A percentile compares a stretch with the other conserved stretches of the same genome.
Evolutionary conservation across 2,888 invertebrate genomes (phyloP).

Genomic region (Caenorhabditis sulstoni): DNA sequence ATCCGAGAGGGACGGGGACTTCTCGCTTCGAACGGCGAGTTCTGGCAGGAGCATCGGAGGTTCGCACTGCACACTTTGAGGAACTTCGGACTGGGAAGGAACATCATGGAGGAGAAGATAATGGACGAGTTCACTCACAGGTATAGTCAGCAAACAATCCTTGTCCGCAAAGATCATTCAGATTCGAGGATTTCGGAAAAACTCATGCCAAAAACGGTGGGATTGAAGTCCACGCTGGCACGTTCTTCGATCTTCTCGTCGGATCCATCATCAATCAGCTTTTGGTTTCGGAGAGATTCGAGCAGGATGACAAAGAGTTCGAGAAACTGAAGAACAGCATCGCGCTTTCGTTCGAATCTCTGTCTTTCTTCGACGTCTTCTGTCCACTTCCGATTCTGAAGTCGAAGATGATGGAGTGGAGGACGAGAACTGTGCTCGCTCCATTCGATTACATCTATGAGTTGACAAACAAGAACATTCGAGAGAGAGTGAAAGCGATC

Average conservation of each 20-base stretch:
- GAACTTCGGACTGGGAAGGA: slow-evolving; percentile 59
- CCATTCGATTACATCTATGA: slow-evolving; percentile 11
- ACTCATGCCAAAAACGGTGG: slow-evolving; percentile 13
- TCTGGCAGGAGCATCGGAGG: slow-evolving; percentile 57
- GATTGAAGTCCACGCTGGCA: slow-evolving; percentile 6
- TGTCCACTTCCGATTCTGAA: slow-evolving; percentile 36
- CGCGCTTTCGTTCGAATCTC: slow-evolving; percentile 32
- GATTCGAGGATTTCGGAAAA: slow-evolving; percentile 20
- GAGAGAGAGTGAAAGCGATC: slow-evolving; percentile 17
- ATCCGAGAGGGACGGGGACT: slow-evolving; percentile 49
- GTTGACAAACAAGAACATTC: slow-evolving; percentile 13
- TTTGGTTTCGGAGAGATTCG: slow-evolving; percentile 39
- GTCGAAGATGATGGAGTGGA: slow-evolving; percentile 33
- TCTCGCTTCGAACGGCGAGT: slow-evolving; percentile 44
- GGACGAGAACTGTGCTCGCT: slow-evolving; percentile 3
- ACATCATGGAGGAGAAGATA: slow-evolving; percentile 61
- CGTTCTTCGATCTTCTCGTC: slow-evolving; percentile 24
- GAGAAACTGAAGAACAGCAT: slow-evolving; percentile 46
- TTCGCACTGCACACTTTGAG: slow-evolving; percentile 59
- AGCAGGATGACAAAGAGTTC: slow-evolving; percentile 30
- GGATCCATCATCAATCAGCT: slow-evolving; percentile 48
- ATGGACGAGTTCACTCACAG: slow-evolving; percentile 56
- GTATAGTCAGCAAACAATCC: slow-evolving; percentile 52
- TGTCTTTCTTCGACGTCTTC: slow-evolving; percentile 39
- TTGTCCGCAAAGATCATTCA: slow-evolving; percentile 48